Percentiles rank a stretch among this genome's conserved stretches.
These are phyloP conservation scores for Drosophila baimaii DNA, from an alignment of 1,140 invertebrate genomes.

Conservation along the genomic window DNA sequence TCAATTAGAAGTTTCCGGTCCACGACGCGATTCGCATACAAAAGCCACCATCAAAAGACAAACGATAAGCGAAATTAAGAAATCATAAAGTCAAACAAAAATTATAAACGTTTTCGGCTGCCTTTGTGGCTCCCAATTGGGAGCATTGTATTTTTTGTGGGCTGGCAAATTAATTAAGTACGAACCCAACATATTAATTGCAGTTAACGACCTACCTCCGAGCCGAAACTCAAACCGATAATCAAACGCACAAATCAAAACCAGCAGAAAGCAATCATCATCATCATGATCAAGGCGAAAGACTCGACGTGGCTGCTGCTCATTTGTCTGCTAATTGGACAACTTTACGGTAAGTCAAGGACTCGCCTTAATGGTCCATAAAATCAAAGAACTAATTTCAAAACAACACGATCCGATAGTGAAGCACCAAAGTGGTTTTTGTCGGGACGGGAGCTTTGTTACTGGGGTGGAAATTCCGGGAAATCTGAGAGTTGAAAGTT, in stretches of 20 bases:
- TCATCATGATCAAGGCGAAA: slow-evolving; percentile 55
- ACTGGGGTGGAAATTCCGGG: neutral
- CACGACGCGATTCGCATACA: slow-evolving; percentile 38
- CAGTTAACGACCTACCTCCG: slow-evolving; percentile 77
- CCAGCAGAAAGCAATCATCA: slow-evolving; percentile 25
- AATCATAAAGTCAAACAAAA: slow-evolving; percentile 26
- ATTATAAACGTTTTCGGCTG: slow-evolving; percentile 30
- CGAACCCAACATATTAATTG: slow-evolving; percentile 74
- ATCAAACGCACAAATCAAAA: slow-evolving; percentile 35
- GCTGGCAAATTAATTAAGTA: slow-evolving; percentile 66
- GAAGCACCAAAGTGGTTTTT: slow-evolving; percentile 21
- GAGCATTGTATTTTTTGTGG: slow-evolving; percentile 14
- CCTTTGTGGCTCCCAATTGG: slow-evolving; percentile 60
- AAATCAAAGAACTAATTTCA: slow-evolving; percentile 38
- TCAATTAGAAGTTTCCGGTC: slow-evolving; percentile 61
- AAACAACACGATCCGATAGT: slow-evolving; percentile 15
- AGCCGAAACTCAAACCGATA: slow-evolving; percentile 39
- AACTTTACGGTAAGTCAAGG: slow-evolving; percentile 67
- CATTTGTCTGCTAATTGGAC: slow-evolving; percentile 69
- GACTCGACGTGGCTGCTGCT: slow-evolving; percentile 60
- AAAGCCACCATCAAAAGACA: slow-evolving; percentile 29
- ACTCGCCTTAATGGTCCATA: slow-evolving; percentile 31
- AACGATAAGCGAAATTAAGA: slow-evolving; percentile 38
- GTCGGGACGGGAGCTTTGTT: neutral
- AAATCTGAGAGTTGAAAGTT: neutral